Conservation (phyloP, 2,113 vertebrate species). For the Percina caprodes region DNA sequence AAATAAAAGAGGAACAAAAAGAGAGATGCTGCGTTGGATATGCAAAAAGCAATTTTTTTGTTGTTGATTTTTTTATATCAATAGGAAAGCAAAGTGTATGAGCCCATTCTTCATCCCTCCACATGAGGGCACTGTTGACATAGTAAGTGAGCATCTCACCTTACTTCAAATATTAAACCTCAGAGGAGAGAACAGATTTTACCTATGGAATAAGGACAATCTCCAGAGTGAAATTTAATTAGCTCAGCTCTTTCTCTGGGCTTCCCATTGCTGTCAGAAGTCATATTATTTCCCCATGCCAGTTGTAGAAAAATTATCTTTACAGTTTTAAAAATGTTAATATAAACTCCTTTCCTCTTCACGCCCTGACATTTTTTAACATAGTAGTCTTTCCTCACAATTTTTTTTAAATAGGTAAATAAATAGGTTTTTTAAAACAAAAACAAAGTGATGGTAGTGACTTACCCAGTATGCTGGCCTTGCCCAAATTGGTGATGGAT, state of each 20-base stretch:
- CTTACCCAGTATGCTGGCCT: conserved; percentile 96
- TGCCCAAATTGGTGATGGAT: conserved; percentile 97
- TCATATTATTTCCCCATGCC: background rate
- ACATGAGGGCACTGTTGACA: conserved; percentile 66
- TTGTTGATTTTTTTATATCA: background rate
- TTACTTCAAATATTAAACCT: background rate
- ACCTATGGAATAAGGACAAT: background rate
- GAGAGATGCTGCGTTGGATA: background rate
- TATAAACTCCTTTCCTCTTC: background rate
- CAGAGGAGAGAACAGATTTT: conserved; percentile 1
- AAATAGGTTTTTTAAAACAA: too few relatives aligned
- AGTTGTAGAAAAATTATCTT: background rate
- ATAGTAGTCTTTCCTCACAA: background rate
- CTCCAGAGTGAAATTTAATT: background rate
- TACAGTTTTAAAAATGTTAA: background rate
- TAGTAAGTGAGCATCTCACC: background rate
- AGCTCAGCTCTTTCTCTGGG: conserved; percentile 1
- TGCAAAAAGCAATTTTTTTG: background rate
- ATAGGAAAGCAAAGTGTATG: background rate
- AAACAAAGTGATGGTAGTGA: background rate
- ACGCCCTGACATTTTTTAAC: background rate
- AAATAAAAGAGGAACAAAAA: background rate
- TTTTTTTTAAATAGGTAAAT: too few relatives aligned
- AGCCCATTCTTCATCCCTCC: conserved; percentile 27
- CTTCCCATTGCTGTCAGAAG: background rate